Evolutionary conservation across 2,888 invertebrate species (phyloP).

Genomic region (Pilophorus perplexus): DNA sequence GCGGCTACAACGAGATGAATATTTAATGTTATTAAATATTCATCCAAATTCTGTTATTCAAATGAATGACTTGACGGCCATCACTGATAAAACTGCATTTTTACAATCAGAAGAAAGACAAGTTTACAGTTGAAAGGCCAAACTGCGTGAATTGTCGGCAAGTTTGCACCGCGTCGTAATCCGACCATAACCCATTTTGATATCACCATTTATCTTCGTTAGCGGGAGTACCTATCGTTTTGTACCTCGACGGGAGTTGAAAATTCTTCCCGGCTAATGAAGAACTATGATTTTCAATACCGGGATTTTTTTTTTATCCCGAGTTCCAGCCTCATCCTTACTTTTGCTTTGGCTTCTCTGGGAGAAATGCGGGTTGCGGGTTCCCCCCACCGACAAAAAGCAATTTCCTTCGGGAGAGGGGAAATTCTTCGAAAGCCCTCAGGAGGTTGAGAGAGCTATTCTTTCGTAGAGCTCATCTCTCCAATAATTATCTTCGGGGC

Average conservation of each 20-base stretch:
- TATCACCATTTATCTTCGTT: too few relatives aligned
- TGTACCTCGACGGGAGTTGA: not conserved
- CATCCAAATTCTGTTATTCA: too few relatives aligned
- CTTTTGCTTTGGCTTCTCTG: not conserved
- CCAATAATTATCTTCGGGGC: constrained; percentile 24
- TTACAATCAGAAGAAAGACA: too few relatives aligned
- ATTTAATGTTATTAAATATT: too few relatives aligned
- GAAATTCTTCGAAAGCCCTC: constrained; percentile 19
- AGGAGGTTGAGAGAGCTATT: constrained; percentile 22
- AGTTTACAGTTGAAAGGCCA: too few relatives aligned
- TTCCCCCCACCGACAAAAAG: constrained; percentile 11
- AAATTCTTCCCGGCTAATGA: constrained; percentile 32
- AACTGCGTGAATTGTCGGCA: not conserved
- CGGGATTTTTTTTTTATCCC: constrained; percentile 1
- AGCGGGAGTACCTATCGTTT: too few relatives aligned
- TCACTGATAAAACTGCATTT: too few relatives aligned
- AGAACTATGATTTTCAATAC: constrained; percentile 28
- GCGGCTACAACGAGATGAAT: too few relatives aligned
- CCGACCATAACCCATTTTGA: too few relatives aligned
- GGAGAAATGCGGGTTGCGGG: not conserved
- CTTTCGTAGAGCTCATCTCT: constrained; percentile 24
- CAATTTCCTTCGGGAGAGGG: constrained; percentile 23
- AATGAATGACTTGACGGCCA: too few relatives aligned
- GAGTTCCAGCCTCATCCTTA: not conserved
- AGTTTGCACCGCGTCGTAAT: not conserved